Evolutionary conservation across 1,140 invertebrate species (phyloP).

Genomic region (Protaetia brevitarsis): DNA sequence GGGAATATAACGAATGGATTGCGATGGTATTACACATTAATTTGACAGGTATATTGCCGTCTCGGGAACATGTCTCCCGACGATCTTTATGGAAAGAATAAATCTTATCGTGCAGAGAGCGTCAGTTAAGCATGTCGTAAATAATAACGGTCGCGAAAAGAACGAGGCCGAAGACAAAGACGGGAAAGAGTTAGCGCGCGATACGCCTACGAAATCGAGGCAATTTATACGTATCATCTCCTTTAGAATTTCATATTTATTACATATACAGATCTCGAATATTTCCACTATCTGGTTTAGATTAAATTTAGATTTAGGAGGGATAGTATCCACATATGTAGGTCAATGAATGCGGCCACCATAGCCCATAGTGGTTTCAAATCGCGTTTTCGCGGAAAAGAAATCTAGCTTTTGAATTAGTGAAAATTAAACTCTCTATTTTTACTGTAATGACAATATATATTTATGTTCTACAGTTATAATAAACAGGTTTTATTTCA

Average conservation of each 20-base stretch:
- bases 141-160: slow-evolving; percentile 7
- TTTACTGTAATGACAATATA: too few species aligned
- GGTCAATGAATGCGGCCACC: too few species aligned
- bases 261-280: too few species aligned
- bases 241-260: background rate
- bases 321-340: too few species aligned
- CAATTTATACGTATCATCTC: slow-evolving; percentile 7
- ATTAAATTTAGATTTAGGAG: too few species aligned
- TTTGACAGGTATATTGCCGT: slow-evolving; percentile 9
- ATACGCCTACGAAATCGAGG: background rate
- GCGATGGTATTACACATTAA: slow-evolving; percentile 13
- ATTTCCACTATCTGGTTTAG: too few species aligned
- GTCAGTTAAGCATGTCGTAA: slow-evolving; percentile 1
- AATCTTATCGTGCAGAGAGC: background rate
- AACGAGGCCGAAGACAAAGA: background rate
- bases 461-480: too few species aligned
- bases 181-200: background rate
- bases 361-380: too few species aligned
- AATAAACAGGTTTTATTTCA: too few species aligned
- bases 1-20: background rate
- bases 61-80: slow-evolving; percentile 8
- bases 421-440: too few species aligned
- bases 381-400: too few species aligned
- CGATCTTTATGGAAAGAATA: slow-evolving; percentile 9
- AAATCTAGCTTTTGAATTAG: too few species aligned